phyloP scores from a whole-genome alignment of 2,797 vertebrate species.

The Pantherophis alleghaniensis region DNA sequence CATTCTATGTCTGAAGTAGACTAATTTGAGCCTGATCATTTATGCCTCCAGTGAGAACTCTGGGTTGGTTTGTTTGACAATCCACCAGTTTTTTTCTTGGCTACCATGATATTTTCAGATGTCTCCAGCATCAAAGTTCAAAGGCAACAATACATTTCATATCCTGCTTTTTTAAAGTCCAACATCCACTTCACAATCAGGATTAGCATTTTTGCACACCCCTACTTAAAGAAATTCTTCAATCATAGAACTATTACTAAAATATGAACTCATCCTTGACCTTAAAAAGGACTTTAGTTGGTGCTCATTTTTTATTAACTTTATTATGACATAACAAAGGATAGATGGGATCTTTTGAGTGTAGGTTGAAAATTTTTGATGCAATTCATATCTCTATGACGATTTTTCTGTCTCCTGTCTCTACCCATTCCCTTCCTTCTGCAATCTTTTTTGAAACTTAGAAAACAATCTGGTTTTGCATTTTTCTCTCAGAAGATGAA shows the following conservation, averaged over 20 bases:
- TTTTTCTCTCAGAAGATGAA: conserved; percentile 14
- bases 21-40: neutral
- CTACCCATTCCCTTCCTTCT: neutral
- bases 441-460: conserved; percentile 12
- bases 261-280: neutral
- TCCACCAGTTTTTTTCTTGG: neutral
- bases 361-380: neutral
- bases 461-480: neutral
- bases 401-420: neutral
- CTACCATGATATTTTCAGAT: neutral
- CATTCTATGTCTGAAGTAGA: neutral
- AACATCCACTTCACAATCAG: neutral
- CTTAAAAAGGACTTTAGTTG: neutral
- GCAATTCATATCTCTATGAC: neutral
- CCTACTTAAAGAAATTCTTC: neutral
- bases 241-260: neutral
- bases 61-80: neutral
- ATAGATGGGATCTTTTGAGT: conserved; percentile 7
- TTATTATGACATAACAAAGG: neutral
- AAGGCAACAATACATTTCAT: neutral
- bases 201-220: neutral
- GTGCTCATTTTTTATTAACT: neutral
- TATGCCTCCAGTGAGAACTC: neutral
- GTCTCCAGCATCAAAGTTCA: neutral
- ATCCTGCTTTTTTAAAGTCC: neutral